Base-by-base conservation (phyloP, 2,888 invertebrate species). In the Tyria jacobaeae region DNA sequence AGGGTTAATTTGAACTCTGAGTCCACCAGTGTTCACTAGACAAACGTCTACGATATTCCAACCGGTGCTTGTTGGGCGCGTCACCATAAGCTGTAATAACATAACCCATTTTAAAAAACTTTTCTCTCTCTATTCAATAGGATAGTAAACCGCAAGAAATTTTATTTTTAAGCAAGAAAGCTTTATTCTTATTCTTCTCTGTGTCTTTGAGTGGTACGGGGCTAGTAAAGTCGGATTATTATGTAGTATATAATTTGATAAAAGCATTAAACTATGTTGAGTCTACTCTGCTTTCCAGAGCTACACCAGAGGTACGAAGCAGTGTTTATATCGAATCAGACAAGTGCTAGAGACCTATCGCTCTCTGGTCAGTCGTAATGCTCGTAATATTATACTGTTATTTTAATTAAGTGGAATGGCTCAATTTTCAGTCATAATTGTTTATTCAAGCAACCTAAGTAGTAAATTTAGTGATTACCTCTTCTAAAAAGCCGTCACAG, bases 1-100 rank as follows among this genome's bases (percentile, higher is more conserved):
- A 51, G 94, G 92, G 58, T 94, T 90, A 56, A 97, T 95, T 15
- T 96, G 95, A 15, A 95, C 94, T n/a, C 97, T 94, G 21, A 97
- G 90, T 0, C 96, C 96, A 0, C 97, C 97, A 0, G 95, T 91
- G 86, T 97, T 97, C 47, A 94, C 93, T 35, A 97, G 75, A 15
- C 95, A 96, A 27, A 96, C 87, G 61, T 94, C 90, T 0, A 86
- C 91, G 53, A 84, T 75, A 65, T 85, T 80, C 94, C 93, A 93
- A 5, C 81, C 77, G 0, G 73, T 66, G 5, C 76, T 66, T 4
- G 76, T 84, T 0, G 60, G 64, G 6, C 78, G 70, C 0, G 75
- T 63, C 76, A 92, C 86, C 69, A 90, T 62, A 90, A 92, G 74
- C 31, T 61, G 59, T 37, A 59, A 52, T 34, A 52, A 51, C 10